Conservation (phyloP, 2,888 invertebrate species). For the Phlogophora meticulosa region DNA sequence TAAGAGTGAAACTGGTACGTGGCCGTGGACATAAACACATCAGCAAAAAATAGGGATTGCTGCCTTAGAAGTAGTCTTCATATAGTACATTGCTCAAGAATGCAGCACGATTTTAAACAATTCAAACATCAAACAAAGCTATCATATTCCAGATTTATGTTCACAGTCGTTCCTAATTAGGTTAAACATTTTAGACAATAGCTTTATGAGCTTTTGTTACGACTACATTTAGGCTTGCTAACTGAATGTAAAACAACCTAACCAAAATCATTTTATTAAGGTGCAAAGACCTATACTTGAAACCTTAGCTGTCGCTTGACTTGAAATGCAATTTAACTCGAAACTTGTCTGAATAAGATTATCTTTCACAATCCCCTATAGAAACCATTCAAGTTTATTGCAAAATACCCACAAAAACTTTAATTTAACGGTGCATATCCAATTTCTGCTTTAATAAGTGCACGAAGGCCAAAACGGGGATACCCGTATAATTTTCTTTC, state of each 20-base stretch:
- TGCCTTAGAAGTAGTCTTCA: conserved; percentile 65
- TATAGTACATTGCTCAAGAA: conserved; percentile 36
- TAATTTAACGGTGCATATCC: conserved; percentile 29
- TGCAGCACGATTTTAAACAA: conserved; percentile 34
- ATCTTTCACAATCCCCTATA: conserved; percentile 59
- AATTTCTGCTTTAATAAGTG: conserved; percentile 37
- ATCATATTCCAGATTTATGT: conserved; percentile 48
- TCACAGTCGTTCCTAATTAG: conserved; percentile 49
- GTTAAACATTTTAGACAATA: conserved; percentile 53
- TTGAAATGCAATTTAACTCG: conserved; percentile 25
- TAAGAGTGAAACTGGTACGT: conserved; percentile 84
- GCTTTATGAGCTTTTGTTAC: conserved; percentile 62
- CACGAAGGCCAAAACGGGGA: conserved; percentile 18
- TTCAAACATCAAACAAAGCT: conserved; percentile 49
- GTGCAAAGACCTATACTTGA: conserved; percentile 25
- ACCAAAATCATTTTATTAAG: conserved; percentile 33
- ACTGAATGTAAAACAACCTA: conserved; percentile 26
- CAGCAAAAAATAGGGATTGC: conserved; percentile 63
- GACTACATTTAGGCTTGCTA: conserved; percentile 51
- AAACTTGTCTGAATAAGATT: conserved; percentile 54
- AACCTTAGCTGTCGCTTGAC: conserved; percentile 10
- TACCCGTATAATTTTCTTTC: conserved; percentile 54
- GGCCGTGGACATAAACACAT: conserved; percentile 68
- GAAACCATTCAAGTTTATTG: conserved; percentile 53
- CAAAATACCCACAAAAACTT: conserved; percentile 15